phyloP scores from a whole-genome alignment of 2,888 invertebrate species.

The Imbricaverruca yamaguchii region DNA sequence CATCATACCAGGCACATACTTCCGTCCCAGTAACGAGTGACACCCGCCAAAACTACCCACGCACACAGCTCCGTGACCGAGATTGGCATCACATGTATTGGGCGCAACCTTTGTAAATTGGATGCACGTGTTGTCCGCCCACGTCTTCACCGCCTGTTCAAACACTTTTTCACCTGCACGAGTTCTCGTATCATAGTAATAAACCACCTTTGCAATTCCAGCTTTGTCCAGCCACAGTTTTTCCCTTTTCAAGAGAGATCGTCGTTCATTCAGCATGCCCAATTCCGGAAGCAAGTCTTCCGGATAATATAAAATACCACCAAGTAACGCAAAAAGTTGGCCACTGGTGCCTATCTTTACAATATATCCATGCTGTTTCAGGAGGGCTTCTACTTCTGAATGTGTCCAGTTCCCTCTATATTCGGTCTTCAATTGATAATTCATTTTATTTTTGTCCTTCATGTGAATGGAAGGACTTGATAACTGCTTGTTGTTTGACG shows the following conservation, averaged over 20 bases:
- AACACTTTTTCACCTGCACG: background rate
- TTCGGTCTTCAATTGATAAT: too few species aligned
- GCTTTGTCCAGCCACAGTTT: background rate
- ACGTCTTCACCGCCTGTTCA: background rate
- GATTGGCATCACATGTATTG: background rate
- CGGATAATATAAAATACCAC: too few species aligned
- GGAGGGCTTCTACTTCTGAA: too few species aligned
- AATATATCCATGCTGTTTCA: too few species aligned
- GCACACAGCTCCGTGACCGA: background rate
- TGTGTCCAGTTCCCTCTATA: too few species aligned
- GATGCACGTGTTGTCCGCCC: background rate
- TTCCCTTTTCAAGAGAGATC: background rate
- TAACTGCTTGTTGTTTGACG: too few species aligned
- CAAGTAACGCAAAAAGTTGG: too few species aligned
- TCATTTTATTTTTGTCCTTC: too few species aligned
- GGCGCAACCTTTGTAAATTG: background rate
- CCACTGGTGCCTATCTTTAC: too few species aligned
- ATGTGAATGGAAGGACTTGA: too few species aligned
- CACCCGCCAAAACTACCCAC: background rate
- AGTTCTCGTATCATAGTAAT: background rate
- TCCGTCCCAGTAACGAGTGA: background rate
- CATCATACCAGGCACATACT: background rate
- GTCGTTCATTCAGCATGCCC: too few species aligned
- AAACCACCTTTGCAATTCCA: background rate
- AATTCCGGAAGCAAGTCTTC: too few species aligned